A percentile compares a stretch with the other conserved stretches of the same genome.
These are phyloP conservation scores for Charina bottae DNA, from an alignment of 2,113 vertebrate genomes.

Conservation along the genomic window DNA sequence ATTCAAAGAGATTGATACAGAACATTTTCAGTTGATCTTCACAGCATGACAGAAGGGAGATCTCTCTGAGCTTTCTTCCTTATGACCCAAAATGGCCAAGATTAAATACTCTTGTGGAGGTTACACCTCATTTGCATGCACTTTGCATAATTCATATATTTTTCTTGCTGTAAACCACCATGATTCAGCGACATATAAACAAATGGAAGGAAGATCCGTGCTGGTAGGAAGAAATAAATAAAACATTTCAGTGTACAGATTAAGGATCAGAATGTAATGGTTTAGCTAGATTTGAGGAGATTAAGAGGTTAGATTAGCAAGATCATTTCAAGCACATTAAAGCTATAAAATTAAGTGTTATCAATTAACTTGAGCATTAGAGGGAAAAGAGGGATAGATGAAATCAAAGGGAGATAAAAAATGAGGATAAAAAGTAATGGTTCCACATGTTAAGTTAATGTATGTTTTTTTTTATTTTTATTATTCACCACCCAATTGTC, in stretches of 20 bases:
- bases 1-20: neutral
- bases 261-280: conserved; percentile 16
- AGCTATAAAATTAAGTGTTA: conserved; percentile 15
- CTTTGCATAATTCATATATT: neutral
- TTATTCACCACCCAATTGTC: neutral
- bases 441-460: neutral
- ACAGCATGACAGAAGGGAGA: neutral
- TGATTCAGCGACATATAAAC: neutral
- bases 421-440: conserved; percentile 6
- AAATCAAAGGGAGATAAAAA: neutral
- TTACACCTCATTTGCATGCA: neutral
- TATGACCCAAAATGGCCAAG: neutral
- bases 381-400: neutral
- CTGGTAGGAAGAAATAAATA: neutral
- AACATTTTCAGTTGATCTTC: neutral
- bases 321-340: conserved; percentile 25
- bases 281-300: conserved; percentile 30
- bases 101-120: neutral
- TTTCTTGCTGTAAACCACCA: neutral
- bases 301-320: conserved; percentile 32
- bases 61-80: neutral
- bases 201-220: neutral
- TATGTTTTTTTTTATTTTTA: neutral
- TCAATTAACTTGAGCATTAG: conserved; percentile 14
- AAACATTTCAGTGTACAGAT: conserved; percentile 2